Conservation (phyloP, 2,113 vertebrate genomes). For the Euleptes europaea region DNA sequence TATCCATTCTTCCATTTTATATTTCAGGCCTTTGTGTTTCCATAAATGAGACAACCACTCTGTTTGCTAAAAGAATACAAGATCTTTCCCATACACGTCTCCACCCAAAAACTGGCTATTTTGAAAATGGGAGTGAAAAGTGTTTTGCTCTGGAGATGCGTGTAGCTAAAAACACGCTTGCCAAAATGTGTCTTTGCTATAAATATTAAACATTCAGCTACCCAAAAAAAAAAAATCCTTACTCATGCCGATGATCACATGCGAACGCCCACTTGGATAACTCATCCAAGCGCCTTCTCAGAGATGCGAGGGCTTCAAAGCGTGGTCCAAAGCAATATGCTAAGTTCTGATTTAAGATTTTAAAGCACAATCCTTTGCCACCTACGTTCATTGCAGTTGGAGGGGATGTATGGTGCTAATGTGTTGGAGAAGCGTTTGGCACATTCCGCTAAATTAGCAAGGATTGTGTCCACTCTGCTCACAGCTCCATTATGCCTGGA, state of each 20-base stretch:
- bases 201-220: slow-evolving; percentile 3
- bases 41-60: neutral
- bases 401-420: neutral
- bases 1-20: neutral
- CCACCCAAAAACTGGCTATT: too few species aligned
- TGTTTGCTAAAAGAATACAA: neutral
- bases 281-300: neutral
- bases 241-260: neutral
- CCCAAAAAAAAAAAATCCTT: neutral
- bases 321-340: neutral
- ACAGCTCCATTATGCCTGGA: neutral
- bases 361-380: neutral
- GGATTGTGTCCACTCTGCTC: neutral
- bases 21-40: neutral
- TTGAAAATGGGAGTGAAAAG: neutral
- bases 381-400: neutral
- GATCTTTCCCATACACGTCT: neutral
- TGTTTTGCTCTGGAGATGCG: neutral
- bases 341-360: neutral
- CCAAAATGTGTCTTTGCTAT: neutral
- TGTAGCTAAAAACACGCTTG: neutral
- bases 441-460: neutral
- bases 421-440: neutral
- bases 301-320: neutral
- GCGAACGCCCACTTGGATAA: slow-evolving; percentile 12